These are phyloP conservation scores for Buceros bicornis DNA, from an alignment of 2,797 vertebrate species.

Conservation along the genomic window DNA sequence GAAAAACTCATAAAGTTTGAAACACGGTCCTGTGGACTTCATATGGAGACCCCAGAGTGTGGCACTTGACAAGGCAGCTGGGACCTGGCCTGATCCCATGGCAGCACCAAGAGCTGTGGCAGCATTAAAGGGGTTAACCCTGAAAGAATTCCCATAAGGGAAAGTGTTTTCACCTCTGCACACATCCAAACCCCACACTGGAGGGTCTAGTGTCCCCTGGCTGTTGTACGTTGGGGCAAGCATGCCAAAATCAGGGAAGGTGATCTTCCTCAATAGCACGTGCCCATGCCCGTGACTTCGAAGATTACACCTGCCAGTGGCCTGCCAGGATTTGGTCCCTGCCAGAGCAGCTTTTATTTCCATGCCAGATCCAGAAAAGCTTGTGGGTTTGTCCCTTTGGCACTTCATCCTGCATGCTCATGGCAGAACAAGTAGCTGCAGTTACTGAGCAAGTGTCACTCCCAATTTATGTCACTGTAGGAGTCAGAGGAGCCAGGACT, in stretches of 20 bases:
- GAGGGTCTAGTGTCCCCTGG: accelerated
- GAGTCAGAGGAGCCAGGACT: neutral
- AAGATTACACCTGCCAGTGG: neutral
- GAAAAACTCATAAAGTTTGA: neutral
- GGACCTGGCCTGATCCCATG: neutral
- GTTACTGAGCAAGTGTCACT: neutral
- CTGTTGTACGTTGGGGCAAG: accelerated
- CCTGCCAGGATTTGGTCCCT: neutral
- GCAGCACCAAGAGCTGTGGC: accelerated
- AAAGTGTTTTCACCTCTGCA: neutral
- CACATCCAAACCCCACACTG: neutral
- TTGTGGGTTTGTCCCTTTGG: neutral
- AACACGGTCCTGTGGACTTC: accelerated
- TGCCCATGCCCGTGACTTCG: neutral
- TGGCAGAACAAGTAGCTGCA: neutral
- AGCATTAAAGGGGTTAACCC: neutral
- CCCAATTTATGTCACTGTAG: neutral
- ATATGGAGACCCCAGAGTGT: neutral
- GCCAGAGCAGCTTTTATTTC: neutral
- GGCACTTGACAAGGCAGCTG: neutral
- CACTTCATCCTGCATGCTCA: accelerated
- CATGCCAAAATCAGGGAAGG: neutral
- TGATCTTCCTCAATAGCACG: accelerated
- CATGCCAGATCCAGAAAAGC: neutral
- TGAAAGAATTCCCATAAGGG: neutral